Evolutionary conservation across 2,888 invertebrate genomes (phyloP), one percentile per base, ranked within the genome.

Genomic region (Acanthosoma haemorrhoidale): DNA sequence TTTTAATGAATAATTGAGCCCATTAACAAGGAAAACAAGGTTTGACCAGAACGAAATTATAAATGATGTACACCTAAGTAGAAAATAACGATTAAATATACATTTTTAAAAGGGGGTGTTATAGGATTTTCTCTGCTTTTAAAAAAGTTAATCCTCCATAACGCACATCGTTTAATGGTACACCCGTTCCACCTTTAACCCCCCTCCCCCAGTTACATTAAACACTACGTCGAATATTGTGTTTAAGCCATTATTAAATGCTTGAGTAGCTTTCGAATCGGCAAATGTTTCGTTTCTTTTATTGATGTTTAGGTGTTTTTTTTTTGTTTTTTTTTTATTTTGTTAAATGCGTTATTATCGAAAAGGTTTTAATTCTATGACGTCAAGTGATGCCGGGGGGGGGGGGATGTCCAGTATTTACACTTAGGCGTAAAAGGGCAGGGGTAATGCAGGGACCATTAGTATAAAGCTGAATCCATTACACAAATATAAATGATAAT

Each of bases 401-500:
- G 21, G 13, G 51, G n/a, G 21, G 18, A 43, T 21, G 21, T 43
- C 21, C 5, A 11, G 43, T 16, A 21, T 21, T 43, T 43, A 21
- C 18, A 41, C 41, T 15, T 51, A 25, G 51, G 41, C 41, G 21
- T 8, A 11, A 41, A 16, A 18, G 41, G 13, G 6, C n/a, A n/a
- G n/a, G 29, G n/a, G 21, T 25, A 25, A 51, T 13, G 51, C 51
- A 21, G 3, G 2, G 6, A n/a, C 51, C 51, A 51, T 51, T 51
- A 25, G 51, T 51, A 25, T 25, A 51, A 51, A 51, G n/a, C 51
- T 51, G 51, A 51, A 51, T 51, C 51, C 51, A 29, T 51, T 51
- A 51, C 43, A 25, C 43, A 51, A 51, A 51, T 51, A 51, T 51
- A 51, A 51, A 51, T 51, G 43, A 51, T 51, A 51, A 51, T 51